Conservation (phyloP, 2,113 vertebrate species). For the Eulacestoma nigropectus region DNA sequence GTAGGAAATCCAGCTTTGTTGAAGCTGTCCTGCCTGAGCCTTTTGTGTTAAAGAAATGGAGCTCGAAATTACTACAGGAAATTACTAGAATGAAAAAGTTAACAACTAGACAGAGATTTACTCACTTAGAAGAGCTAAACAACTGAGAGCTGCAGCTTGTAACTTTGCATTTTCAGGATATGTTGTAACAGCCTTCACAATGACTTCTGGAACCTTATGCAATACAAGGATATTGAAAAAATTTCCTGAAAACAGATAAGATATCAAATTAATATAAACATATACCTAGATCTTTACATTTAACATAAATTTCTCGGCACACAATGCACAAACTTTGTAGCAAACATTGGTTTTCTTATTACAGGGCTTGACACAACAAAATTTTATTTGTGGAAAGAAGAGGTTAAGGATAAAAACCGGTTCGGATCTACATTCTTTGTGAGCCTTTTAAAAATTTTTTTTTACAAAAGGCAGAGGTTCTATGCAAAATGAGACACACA, state of each 20-base stretch:
- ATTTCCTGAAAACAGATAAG: conserved; percentile 76
- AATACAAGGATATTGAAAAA: conserved; percentile 92
- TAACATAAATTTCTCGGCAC: background rate
- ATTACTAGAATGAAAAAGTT: background rate
- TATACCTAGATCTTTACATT: background rate
- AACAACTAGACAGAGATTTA: background rate
- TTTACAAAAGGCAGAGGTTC: background rate
- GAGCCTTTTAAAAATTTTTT: background rate
- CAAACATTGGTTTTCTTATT: background rate
- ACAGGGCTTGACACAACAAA: background rate
- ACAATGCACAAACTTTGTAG: background rate
- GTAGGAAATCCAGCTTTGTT: background rate
- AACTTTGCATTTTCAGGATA: conserved; percentile 79
- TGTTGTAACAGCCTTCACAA: conserved; percentile 76
- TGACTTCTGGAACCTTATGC: conserved; percentile 83
- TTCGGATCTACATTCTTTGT: background rate
- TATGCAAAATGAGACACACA: background rate
- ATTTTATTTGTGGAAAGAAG: background rate
- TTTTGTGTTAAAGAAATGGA: background rate
- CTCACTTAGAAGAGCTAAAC: conserved; percentile 91
- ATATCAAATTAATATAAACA: background rate
- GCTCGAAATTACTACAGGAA: background rate
- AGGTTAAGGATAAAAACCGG: background rate
- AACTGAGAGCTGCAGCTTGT: conserved; percentile 83
- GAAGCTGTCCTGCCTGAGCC: background rate